These are phyloP conservation scores for Acleris sparsana DNA, from an alignment of 2,888 invertebrate genomes.

Conservation along the genomic window DNA sequence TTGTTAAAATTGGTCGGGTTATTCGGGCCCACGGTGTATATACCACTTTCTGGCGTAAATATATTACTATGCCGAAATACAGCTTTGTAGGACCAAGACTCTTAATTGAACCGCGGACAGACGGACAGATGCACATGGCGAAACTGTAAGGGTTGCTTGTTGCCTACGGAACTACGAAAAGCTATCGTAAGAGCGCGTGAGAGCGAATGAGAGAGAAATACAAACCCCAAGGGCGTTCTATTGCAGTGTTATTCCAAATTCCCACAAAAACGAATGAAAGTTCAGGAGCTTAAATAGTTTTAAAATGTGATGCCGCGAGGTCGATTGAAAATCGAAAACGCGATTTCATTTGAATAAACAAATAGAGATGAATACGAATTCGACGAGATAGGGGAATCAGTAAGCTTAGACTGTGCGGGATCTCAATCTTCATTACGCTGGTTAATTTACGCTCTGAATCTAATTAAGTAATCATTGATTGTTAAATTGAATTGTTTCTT, in stretches of 20 bases:
- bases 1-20: too few relatives aligned
- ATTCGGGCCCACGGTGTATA: too few relatives aligned
- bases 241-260: constrained; percentile 8
- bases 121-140: too few relatives aligned
- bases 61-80: too few relatives aligned
- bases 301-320: constrained; percentile 7
- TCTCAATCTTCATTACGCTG: constrained; percentile 8
- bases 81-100: too few relatives aligned
- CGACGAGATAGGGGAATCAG: constrained; percentile 14
- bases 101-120: too few relatives aligned
- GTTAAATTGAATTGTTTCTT: neutral
- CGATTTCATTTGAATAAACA: constrained; percentile 33
- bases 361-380: constrained; percentile 25
- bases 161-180: too few relatives aligned
- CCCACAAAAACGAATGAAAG: constrained; percentile 24
- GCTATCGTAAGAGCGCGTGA: too few relatives aligned
- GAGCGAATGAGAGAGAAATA: too few relatives aligned
- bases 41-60: too few relatives aligned
- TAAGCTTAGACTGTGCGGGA: neutral
- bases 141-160: too few relatives aligned
- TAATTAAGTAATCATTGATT: neutral
- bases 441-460: neutral
- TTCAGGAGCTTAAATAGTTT: constrained; percentile 30
- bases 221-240: too few relatives aligned
- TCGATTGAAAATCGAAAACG: constrained; percentile 30